Evolutionary conservation across 2,113 vertebrate species (phyloP), one percentile per base, ranked within the genome.

Genomic region (Tursiops truncatus): DNA sequence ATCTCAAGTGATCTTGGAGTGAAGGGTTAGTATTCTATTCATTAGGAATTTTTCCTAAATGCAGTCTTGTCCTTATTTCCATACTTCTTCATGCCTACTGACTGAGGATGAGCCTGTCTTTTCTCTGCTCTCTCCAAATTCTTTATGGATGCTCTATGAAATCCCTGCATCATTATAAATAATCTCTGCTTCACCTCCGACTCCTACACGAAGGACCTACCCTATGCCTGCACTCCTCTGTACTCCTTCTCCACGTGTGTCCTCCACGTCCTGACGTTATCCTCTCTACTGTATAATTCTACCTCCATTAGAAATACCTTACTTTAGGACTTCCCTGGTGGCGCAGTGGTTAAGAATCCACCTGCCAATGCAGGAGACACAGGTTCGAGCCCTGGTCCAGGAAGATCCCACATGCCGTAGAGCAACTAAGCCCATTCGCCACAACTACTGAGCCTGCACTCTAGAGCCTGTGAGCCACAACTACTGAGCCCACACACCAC

Each of bases 181-280:
- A 23, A 63, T 4, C 12, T 53, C 33, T 21, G 28, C 33, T 53
- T 70, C 5, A 38, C 50, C 56, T 63, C n/a, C 41, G 41, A 1
- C 9, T 47, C 11, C 31, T 60, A 26, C 31, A 20, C 31, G 28
- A 18, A 36, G 70, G 8, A 21, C 21, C 28, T 31, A 36, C 5
- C 0, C 44, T 23, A 17, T 1, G 5, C 62, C 41, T 62, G 0
- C 2, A 8, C 20, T 14, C 15, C 20, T 33, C 31, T 63, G 21
- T 36, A 28, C 13, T 31, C 13, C 10, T 23, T 88, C 2, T 31
- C 8, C n/a, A 33, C 4, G 1, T 0, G 4, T 8, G 53, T 17
- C n/a, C 65, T 56, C 12, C 5, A 17, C 1, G 0, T 41, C 28
- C 67, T 65, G 15, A 23, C 8, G 2, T 36, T 41, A 11, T 44